Evolutionary conservation across 1,140 invertebrate genomes (phyloP).

Genomic region (Dendrolimus punctatus): DNA sequence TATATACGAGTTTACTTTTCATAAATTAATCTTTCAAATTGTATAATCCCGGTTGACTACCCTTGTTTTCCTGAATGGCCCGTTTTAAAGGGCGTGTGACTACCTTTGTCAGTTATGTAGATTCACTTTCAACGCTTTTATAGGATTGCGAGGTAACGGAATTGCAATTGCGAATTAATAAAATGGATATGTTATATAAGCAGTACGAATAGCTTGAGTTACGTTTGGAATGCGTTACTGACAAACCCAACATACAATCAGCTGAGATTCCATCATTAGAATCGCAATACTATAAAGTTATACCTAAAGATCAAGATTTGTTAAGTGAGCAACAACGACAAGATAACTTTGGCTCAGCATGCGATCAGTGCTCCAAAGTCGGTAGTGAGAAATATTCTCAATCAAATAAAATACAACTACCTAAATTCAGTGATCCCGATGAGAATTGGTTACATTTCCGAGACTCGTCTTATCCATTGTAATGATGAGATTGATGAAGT

Average conservation of each 20-base stretch:
- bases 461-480: not conserved
- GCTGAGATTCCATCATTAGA: not conserved
- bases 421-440: slow-evolving; percentile 1
- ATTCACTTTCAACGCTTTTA: not conserved
- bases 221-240: not conserved
- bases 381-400: not conserved
- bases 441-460: slow-evolving; percentile 3
- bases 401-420: not conserved
- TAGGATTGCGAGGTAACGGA: not conserved
- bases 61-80: too few species aligned
- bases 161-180: slow-evolving; percentile 2
- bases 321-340: not conserved
- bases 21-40: too few species aligned
- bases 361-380: too few species aligned
- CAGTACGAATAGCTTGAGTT: slow-evolving; percentile 4
- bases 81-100: slow-evolving; percentile 4
- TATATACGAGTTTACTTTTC: too few species aligned
- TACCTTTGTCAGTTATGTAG: slow-evolving; percentile 1
- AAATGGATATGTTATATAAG: not conserved
- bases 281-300: not conserved
- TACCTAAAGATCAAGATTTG: not conserved
- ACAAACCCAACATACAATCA: not conserved
- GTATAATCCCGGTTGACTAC: too few species aligned
- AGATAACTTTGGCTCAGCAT: too few species aligned
- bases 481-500: slow-evolving; percentile 3